These are phyloP conservation scores for Physella acuta DNA, from an alignment of 1,140 invertebrate species.

Conservation along the genomic window DNA sequence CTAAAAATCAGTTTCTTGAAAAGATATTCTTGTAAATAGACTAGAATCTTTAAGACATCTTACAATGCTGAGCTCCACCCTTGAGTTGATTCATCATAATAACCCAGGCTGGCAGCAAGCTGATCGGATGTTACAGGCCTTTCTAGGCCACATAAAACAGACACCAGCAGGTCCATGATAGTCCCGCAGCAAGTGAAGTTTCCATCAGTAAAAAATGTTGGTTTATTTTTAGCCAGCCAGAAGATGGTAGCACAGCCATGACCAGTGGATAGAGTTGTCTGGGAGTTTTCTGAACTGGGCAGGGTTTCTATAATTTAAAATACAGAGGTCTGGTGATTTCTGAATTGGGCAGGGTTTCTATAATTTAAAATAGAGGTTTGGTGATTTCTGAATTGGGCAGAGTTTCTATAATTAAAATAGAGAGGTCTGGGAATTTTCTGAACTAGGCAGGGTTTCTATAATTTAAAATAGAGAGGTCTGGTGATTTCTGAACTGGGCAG, in stretches of 20 bases:
- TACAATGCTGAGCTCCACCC: conserved; percentile 12
- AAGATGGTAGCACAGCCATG: conserved; percentile 21
- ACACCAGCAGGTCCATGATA: conserved; percentile 17
- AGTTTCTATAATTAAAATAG: no score
- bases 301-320: conserved; percentile 14
- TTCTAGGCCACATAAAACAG: conserved; percentile 16
- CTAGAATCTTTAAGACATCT: no score
- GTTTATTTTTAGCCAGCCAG: conserved; percentile 8
- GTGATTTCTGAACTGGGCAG: no score
- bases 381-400: no score
- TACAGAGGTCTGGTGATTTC: no score
- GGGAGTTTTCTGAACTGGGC: not conserved
- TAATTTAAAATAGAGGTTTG: no score
- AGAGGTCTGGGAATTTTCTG: not conserved
- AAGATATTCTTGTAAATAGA: no score
- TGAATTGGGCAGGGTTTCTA: no score
- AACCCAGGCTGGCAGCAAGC: conserved; percentile 21
- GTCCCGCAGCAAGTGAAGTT: conserved; percentile 14
- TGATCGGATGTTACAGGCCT: conserved; percentile 22
- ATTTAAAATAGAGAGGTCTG: no score
- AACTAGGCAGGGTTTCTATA: no score
- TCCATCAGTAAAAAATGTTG: not conserved
- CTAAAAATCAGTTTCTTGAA: no score
- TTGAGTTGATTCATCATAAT: not conserved
- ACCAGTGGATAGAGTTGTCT: conserved; percentile 10